Evolutionary conservation across 1,140 invertebrate species (phyloP), one percentile per base, ranked within the genome.

Genomic region (Sycophila sp.): DNA sequence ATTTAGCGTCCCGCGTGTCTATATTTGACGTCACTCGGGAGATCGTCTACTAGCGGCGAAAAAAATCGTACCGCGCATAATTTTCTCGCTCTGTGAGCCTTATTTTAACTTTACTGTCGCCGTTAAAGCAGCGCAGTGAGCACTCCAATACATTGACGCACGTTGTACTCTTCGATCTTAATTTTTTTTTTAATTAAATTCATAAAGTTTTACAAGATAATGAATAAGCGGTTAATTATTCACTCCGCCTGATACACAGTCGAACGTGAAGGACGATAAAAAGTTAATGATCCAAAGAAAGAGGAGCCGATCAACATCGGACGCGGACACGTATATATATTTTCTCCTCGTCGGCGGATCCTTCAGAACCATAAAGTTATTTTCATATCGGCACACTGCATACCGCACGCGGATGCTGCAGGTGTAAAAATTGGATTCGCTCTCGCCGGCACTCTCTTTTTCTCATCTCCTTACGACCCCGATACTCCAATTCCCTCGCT

Each of bases 351-450:
- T 26, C 15, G 24, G 47, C 47, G 15, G 19, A 30, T 34, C 28
- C 30, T 5, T 56, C 22, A 56, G 19, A 56, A 22, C 11, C 24
- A 56, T 36, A 38, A 56, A 56, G 17, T 55, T 55, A 55, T 55
- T 32, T 32, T 15, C 49, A 24, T 15, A 4, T 28, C 4, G 10
- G 17, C 13, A 5, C 42, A 22, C 42, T 22, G 17, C n/a, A n/a
- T n/a, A n/a, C n/a, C n/a, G n/a, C n/a, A n/a, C n/a, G n/a, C n/a
- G n/a, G n/a, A n/a, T n/a, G n/a, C 5, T 42, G 36, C 51, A 42
- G 24, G 38, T 66, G n/a, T 24, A 32, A 40, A 45, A 66, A 45
- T 64, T 67, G 49, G 55, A 62, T 38, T 60, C 28, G 22, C 26
- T 36, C 24, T 17, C 51, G 15, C 42, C 49, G n/a, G 17, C 26